Conservation (phyloP, 2,113 vertebrate genomes). For the Ceuthmochares aereus region DNA sequence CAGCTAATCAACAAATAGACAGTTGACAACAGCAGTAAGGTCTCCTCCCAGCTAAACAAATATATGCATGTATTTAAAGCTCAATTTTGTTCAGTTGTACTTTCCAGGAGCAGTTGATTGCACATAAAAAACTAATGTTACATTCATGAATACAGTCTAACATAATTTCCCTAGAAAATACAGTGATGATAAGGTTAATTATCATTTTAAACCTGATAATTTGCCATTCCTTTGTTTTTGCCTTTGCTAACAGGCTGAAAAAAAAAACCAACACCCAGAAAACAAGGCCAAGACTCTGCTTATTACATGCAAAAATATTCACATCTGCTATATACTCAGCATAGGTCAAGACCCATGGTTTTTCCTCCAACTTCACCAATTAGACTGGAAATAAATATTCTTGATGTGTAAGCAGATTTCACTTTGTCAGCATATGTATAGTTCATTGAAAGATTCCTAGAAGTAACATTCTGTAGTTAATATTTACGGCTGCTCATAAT, state of each 20-base stretch:
- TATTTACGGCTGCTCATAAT: slow-evolving; percentile 62
- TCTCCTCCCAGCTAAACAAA: neutral
- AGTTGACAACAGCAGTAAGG: neutral
- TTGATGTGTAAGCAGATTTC: slow-evolving; percentile 62
- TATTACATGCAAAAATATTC: slow-evolving; percentile 65
- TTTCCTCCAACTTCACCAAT: slow-evolving; percentile 71
- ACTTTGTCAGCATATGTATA: slow-evolving; percentile 13
- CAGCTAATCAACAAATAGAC: neutral
- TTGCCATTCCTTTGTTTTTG: slow-evolving; percentile 51
- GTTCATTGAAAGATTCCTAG: slow-evolving; percentile 48
- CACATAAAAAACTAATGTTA: slow-evolving; percentile 15
- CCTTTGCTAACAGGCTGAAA: slow-evolving; percentile 43
- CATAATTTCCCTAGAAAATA: slow-evolving; percentile 53
- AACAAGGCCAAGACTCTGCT: slow-evolving; percentile 37
- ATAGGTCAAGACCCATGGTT: slow-evolving; percentile 48
- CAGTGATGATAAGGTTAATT: slow-evolving; percentile 64
- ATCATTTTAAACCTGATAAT: slow-evolving; percentile 51
- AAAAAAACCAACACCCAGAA: neutral
- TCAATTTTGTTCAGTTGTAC: neutral
- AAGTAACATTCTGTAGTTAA: slow-evolving; percentile 60
- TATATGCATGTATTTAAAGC: neutral
- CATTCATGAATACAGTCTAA: slow-evolving; percentile 27
- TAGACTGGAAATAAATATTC: slow-evolving; percentile 75
- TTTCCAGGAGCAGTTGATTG: slow-evolving; percentile 30
- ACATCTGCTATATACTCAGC: slow-evolving; percentile 69